A percentile compares a stretch with the other conserved stretches of the same genome.
Conservation (phyloP, 2,797 vertebrate species). For the Pogoniulus pusillus region DNA sequence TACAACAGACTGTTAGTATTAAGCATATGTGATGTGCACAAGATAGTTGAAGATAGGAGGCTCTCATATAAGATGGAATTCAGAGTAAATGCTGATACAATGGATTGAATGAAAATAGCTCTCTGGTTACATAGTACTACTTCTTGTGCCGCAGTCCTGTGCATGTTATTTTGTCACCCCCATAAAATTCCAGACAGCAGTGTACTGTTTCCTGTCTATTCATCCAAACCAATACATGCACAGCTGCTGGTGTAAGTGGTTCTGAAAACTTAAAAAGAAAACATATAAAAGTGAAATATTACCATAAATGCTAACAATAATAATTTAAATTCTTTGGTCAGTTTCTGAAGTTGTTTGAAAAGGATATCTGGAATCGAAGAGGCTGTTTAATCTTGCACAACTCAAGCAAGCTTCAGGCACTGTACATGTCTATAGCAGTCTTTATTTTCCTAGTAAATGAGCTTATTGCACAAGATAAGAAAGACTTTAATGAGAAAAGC, state of each 20-base stretch:
- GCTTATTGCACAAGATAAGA: neutral
- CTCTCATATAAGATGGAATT: neutral
- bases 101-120: neutral
- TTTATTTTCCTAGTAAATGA: neutral
- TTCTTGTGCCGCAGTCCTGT: neutral
- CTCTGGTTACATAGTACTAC: neutral
- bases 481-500: neutral
- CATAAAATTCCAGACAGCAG: neutral
- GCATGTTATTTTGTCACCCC: neutral
- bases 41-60: neutral
- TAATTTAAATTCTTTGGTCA: neutral
- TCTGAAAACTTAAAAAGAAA: neutral
- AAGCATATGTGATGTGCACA: neutral
- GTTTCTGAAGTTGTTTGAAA: neutral
- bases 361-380: neutral
- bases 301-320: neutral
- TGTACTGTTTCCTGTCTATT: neutral
- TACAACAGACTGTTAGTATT: neutral
- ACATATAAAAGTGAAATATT: neutral
- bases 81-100: conserved; percentile 10
- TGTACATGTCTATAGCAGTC: neutral
- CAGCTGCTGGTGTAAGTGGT: neutral
- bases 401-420: neutral
- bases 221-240: neutral
- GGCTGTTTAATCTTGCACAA: neutral